These are phyloP conservation scores for Laupala kohalensis DNA, from an alignment of 1,140 invertebrate genomes.

Conservation along the genomic window DNA sequence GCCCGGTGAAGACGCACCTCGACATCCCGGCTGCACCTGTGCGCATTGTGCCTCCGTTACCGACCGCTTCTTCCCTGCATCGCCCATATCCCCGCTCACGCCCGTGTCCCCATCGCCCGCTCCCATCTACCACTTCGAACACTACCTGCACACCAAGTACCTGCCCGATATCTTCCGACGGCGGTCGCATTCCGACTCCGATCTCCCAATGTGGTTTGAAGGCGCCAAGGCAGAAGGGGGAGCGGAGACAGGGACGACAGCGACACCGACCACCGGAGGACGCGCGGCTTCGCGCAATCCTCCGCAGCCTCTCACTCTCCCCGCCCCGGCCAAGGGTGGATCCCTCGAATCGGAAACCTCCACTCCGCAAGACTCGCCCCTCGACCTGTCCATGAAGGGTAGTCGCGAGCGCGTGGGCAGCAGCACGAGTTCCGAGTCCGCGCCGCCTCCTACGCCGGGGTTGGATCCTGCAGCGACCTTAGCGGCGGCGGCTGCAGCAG, in stretches of 20 bases:
- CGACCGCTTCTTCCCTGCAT: conserved; percentile 40
- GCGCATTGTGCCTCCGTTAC: conserved; percentile 22
- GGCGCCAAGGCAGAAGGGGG: conserved; percentile 41
- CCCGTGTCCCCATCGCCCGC: conserved; percentile 35
- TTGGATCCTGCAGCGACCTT: background rate
- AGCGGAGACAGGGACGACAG: conserved; percentile 34
- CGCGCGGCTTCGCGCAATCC: conserved; percentile 21
- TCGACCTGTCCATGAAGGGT: conserved; percentile 69
- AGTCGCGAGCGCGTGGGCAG: conserved; percentile 21
- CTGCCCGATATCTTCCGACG: conserved; percentile 50
- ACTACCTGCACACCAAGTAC: conserved; percentile 59
- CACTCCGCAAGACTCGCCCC: conserved; percentile 62
- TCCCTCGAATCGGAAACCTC: conserved; percentile 30
- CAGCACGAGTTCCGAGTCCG: conserved; percentile 6
- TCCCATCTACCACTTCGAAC: conserved; percentile 47
- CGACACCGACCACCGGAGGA: conserved; percentile 24
- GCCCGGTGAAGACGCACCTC: conserved; percentile 25
- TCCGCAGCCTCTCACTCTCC: conserved; percentile 27
- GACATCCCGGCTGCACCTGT: conserved; percentile 33
- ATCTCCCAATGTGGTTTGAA: conserved; percentile 42
- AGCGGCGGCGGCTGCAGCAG: conserved; percentile 15
- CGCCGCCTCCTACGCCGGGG: conserved; percentile 3
- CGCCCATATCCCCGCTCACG: conserved; percentile 37
- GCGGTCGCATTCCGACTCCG: conserved; percentile 61
- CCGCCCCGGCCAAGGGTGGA: conserved; percentile 24